phyloP scores from a whole-genome alignment of 2,888 invertebrate genomes.

The Fragum whitleyi region DNA sequence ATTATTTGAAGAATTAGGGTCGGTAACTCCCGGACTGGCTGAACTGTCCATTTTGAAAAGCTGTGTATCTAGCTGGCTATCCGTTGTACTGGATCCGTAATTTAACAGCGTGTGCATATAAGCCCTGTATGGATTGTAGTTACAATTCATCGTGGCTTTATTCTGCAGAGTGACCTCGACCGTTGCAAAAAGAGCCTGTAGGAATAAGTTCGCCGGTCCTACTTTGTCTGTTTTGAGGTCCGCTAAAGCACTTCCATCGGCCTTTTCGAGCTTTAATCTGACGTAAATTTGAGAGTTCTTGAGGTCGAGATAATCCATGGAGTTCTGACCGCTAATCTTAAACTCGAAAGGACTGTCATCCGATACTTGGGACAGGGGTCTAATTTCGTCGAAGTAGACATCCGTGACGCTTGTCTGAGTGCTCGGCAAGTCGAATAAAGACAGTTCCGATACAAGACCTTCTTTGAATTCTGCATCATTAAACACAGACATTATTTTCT shows the following conservation, averaged over 20 bases:
- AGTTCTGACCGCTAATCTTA: no score
- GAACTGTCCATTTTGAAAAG: conserved; percentile 47
- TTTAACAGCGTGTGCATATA: conserved; percentile 54
- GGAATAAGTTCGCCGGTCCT: conserved; percentile 47
- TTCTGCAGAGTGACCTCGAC: conserved; percentile 50
- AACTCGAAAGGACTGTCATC: no score
- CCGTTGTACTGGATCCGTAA: conserved; percentile 41
- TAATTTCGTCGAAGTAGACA: conserved; percentile 39
- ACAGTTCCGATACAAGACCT: no score
- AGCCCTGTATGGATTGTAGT: no score
- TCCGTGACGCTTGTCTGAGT: conserved; percentile 37
- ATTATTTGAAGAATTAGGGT: conserved; percentile 38
- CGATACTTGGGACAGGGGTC: no score
- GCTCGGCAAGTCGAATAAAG: no score
- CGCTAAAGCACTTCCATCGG: no score
- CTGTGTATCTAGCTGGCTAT: conserved; percentile 45
- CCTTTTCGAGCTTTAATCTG: no score
- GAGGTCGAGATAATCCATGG: conserved; percentile 21
- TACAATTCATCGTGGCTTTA: no score
- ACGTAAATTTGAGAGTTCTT: conserved; percentile 49
- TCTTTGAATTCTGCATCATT: no score
- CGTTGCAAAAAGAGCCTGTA: conserved; percentile 40
- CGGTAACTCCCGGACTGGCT: conserved; percentile 38
- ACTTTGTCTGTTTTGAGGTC: no score
- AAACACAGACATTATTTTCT: no score